These are phyloP conservation scores for Trichomalopsis sarcophagae DNA, from an alignment of 1,140 invertebrate genomes.

Conservation along the genomic window DNA sequence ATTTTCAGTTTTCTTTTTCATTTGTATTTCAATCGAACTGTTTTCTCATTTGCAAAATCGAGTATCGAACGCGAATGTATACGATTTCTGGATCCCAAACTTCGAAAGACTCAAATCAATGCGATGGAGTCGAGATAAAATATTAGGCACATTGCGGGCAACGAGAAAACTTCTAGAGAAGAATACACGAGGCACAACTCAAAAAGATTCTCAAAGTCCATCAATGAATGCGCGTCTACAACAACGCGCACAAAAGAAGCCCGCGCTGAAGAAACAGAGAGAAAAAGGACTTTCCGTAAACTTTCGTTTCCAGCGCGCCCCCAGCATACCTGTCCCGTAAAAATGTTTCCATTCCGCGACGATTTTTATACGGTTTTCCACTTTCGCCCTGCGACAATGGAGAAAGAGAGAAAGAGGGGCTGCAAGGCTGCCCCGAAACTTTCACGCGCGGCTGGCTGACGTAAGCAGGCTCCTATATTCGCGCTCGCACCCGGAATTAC, in stretches of 20 bases:
- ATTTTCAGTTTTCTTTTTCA: background rate
- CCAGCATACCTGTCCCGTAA: background rate
- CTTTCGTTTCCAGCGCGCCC: constrained; percentile 1
- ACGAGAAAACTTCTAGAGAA: background rate
- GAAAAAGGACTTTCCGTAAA: background rate
- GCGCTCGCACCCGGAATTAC: background rate
- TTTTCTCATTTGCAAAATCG: too few relatives aligned
- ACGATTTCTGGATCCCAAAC: too few relatives aligned
- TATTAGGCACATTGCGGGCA: background rate
- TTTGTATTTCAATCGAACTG: too few relatives aligned
- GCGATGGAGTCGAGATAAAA: too few relatives aligned
- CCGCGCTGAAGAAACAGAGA: background rate
- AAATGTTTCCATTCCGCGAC: constrained; percentile 6
- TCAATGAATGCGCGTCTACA: background rate
- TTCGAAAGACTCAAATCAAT: background rate
- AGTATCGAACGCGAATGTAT: too few relatives aligned
- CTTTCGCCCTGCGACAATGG: constrained; percentile 1
- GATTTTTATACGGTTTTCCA: constrained; percentile 36
- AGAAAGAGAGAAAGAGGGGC: background rate
- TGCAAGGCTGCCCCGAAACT: background rate
- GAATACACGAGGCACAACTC: background rate
- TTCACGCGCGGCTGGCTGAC: constrained; percentile 23
- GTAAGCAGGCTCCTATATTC: constrained; percentile 8
- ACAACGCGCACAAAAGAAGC: background rate
- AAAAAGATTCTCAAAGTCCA: background rate